A percentile compares a stretch with the other conserved stretches of the same genome.
phyloP scores from a whole-genome alignment of 2,113 vertebrate species.

The Pagrus major region DNA sequence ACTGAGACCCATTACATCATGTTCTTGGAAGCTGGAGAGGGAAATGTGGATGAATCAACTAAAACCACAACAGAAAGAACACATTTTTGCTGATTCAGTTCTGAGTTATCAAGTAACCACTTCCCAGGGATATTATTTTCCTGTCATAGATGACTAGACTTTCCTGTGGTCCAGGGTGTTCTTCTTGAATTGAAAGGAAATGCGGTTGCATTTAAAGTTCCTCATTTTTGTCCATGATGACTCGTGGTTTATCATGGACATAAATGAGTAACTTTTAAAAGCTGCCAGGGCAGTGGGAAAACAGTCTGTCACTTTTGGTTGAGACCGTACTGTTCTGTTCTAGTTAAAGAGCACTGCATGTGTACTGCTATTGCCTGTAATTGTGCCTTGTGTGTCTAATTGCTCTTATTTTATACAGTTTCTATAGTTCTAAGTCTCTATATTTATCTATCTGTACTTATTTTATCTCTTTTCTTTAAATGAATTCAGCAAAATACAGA shows the following conservation, averaged over 20 bases:
- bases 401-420: no score
- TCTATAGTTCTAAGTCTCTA: no score
- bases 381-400: no score
- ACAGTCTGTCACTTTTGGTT: no score
- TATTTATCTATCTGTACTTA: no score
- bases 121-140: accelerated
- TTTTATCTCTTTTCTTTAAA: no score
- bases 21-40: background rate
- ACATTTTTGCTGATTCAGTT: slow-evolving; percentile 21
- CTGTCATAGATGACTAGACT: background rate
- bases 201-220: background rate
- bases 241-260: background rate
- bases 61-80: slow-evolving; percentile 4
- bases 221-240: background rate
- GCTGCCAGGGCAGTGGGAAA: no score
- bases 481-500: background rate
- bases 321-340: no score
- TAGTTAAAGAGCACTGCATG: no score
- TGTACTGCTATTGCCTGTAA: no score
- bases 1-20: background rate
- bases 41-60: slow-evolving; percentile 15
- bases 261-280: no score
- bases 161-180: background rate
- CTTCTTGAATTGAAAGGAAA: background rate
- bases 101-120: background rate